A percentile compares a stretch with the other conserved stretches of the same genome.
Evolutionary conservation across 2,888 invertebrate genomes (phyloP).

Genomic region (Chrysodeixis includens): DNA sequence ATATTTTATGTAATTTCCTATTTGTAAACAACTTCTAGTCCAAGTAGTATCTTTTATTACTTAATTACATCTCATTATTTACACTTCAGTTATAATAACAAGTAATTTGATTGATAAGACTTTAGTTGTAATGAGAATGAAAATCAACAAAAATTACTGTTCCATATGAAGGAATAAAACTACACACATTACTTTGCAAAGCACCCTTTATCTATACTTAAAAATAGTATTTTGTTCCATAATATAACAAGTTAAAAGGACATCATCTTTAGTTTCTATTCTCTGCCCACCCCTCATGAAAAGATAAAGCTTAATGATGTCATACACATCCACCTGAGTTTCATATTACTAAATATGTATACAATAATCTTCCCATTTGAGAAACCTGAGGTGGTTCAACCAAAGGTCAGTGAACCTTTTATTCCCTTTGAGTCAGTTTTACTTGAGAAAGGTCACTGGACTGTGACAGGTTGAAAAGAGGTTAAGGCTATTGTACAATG

Average conservation of each 20-base stretch:
- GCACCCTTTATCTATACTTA: too few relatives aligned
- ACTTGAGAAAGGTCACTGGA: slow-evolving; percentile 19
- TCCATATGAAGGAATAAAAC: too few relatives aligned
- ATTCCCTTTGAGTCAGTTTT: slow-evolving; percentile 14
- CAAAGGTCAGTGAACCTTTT: slow-evolving; percentile 15
- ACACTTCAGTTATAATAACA: too few relatives aligned
- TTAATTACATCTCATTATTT: too few relatives aligned
- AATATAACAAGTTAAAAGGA: not conserved
- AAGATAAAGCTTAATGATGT: not conserved
- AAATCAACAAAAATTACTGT: too few relatives aligned
- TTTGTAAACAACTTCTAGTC: too few relatives aligned
- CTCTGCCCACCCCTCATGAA: not conserved
- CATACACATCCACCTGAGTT: not conserved
- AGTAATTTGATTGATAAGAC: too few relatives aligned
- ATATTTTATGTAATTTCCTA: too few relatives aligned
- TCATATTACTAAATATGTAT: not conserved
- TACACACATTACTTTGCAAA: too few relatives aligned
- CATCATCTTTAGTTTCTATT: not conserved
- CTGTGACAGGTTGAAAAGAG: slow-evolving; percentile 8
- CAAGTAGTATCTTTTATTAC: too few relatives aligned
- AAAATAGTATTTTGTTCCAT: too few relatives aligned
- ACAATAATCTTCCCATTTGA: slow-evolving; percentile 7
- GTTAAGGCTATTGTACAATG: not conserved
- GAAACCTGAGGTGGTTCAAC: slow-evolving; percentile 12
- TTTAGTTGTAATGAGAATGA: too few relatives aligned